Conservation (phyloP, 2,888 invertebrate genomes). For the Ferdinandea cuprea region DNA sequence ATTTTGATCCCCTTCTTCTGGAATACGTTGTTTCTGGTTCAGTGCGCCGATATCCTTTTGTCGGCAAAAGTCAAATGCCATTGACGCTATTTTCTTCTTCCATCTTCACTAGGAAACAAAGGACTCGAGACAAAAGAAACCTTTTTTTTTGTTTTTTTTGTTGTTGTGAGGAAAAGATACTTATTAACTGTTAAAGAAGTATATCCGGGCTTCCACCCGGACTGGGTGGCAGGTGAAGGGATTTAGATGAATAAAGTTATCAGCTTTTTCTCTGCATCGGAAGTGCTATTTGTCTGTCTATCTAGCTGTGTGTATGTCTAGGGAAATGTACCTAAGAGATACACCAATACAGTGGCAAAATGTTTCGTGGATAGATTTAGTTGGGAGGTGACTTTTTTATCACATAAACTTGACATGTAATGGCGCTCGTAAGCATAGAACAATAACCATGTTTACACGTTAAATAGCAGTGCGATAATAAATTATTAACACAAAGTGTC, state of each 20-base stretch:
- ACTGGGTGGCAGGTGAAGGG: slow-evolving; percentile 32
- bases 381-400: slow-evolving; percentile 10
- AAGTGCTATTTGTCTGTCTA: slow-evolving; percentile 22
- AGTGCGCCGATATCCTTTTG: slow-evolving; percentile 10
- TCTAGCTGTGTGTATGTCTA: not conserved
- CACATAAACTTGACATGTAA: slow-evolving; percentile 31
- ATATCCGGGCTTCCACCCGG: slow-evolving; percentile 35
- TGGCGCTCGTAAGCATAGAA: slow-evolving; percentile 35
- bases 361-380: not conserved
- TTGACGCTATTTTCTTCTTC: too few relatives aligned
- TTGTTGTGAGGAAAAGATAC: not conserved
- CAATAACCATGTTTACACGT: slow-evolving; percentile 26
- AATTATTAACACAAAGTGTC: slow-evolving; percentile 51
- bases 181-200: not conserved
- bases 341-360: not conserved
- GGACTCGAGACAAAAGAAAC: not conserved
- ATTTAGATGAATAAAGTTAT: slow-evolving; percentile 16
- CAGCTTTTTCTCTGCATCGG: slow-evolving; percentile 12
- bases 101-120: slow-evolving; percentile 14
- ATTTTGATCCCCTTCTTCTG: slow-evolving; percentile 14
- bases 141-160: not conserved
- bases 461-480: slow-evolving; percentile 25
- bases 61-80: slow-evolving; percentile 36
- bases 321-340: not conserved
- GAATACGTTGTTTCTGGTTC: not conserved